Conservation (phyloP, 2,797 vertebrate species). For the Lophius americanus region DNA sequence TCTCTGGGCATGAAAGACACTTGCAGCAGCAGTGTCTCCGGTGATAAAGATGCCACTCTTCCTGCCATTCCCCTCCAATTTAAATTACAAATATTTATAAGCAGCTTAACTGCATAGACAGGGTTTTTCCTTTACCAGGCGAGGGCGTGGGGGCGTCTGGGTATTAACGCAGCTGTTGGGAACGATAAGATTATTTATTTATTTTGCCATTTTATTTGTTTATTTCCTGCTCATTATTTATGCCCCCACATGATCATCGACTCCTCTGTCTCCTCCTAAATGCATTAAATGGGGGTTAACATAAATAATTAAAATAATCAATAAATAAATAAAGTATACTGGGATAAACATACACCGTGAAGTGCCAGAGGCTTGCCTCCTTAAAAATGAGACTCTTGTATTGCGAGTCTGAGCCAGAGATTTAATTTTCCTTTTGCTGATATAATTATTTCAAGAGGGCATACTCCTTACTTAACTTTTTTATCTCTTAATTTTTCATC, state of each 20-base stretch:
- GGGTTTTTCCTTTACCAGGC: slow-evolving; percentile 68
- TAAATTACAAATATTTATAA: slow-evolving; percentile 84
- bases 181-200: slow-evolving; percentile 76
- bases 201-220: slow-evolving; percentile 67
- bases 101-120: slow-evolving; percentile 79
- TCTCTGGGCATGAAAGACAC: slow-evolving; percentile 71
- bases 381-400: slow-evolving; percentile 61
- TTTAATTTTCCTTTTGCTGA: slow-evolving; percentile 1
- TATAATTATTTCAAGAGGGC: slow-evolving; percentile 43
- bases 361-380: slow-evolving; percentile 49
- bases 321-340: slow-evolving; percentile 42
- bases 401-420: slow-evolving; percentile 37
- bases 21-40: slow-evolving; percentile 69
- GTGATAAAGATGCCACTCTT: slow-evolving; percentile 74
- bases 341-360: slow-evolving; percentile 50
- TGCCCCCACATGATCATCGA: slow-evolving; percentile 58
- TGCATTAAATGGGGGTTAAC: slow-evolving; percentile 57
- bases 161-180: slow-evolving; percentile 73
- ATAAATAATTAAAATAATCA: slow-evolving; percentile 57
- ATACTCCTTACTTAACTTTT: slow-evolving; percentile 42
- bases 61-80: slow-evolving; percentile 64
- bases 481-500: slow-evolving; percentile 40
- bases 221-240: slow-evolving; percentile 77
- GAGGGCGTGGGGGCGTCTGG: slow-evolving; percentile 63
- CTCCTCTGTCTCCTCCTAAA: slow-evolving; percentile 58